A percentile compares a stretch with the other conserved stretches of the same genome.
Evolutionary conservation across 1,140 invertebrate genomes (phyloP).

Genomic region (Drosophila sproati): DNA sequence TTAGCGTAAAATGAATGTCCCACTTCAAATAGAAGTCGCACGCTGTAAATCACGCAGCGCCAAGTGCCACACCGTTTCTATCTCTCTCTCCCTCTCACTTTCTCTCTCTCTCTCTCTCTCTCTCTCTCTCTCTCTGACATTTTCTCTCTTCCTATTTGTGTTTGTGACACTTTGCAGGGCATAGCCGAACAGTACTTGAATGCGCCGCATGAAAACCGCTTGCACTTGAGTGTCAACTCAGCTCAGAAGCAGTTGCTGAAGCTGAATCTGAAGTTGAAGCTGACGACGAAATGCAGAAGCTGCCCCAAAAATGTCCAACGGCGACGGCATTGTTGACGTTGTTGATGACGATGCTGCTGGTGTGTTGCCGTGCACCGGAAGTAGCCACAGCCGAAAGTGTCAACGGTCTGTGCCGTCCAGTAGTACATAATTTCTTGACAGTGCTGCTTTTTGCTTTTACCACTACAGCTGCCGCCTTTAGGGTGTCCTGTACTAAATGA

Average conservation of each 20-base stretch:
- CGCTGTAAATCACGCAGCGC: constrained; percentile 74
- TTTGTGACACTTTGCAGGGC: constrained; percentile 36
- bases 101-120: background rate
- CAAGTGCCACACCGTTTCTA: constrained; percentile 57
- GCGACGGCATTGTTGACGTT: constrained; percentile 41
- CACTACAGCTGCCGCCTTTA: constrained; percentile 36
- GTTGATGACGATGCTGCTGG: constrained; percentile 47
- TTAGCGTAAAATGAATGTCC: constrained; percentile 82
- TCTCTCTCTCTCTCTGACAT: background rate
- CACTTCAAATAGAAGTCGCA: constrained; percentile 83
- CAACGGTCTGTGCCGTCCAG: constrained; percentile 63
- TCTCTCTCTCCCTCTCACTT: background rate
- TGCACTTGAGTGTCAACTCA: constrained; percentile 73
- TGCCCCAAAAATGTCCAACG: constrained; percentile 70
- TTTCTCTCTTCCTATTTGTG: constrained; percentile 3
- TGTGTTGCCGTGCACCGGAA: constrained; percentile 57
- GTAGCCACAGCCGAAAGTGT: constrained; percentile 79
- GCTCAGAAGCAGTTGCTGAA: constrained; percentile 17
- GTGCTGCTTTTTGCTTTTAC: constrained; percentile 22
- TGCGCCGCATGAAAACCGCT: constrained; percentile 77
- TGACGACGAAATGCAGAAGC: no score
- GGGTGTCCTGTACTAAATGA: constrained; percentile 70
- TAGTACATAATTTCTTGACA: constrained; percentile 81
- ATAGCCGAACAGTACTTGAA: constrained; percentile 67
- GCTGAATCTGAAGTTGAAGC: no score